phyloP scores from a whole-genome alignment of 2,888 invertebrate species.

The Pristionchus entomophagus region DNA sequence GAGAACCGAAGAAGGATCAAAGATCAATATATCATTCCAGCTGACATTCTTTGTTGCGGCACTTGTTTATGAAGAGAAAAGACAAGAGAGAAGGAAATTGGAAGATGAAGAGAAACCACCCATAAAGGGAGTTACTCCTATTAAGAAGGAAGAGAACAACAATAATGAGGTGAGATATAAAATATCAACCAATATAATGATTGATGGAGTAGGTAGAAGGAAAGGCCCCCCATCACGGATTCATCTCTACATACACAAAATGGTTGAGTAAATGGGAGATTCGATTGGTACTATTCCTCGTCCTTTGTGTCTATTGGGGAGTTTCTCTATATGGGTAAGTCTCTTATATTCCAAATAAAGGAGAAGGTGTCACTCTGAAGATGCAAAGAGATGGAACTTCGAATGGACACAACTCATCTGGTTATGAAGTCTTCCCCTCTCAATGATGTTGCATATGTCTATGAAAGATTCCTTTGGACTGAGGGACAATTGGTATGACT shows the following conservation, averaged over 20 bases:
- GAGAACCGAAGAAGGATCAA: neutral
- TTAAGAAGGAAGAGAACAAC: neutral
- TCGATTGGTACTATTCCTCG: slow-evolving; percentile 53
- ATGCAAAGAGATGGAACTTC: slow-evolving; percentile 20
- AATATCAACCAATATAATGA: neutral
- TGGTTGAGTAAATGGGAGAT: slow-evolving; percentile 57
- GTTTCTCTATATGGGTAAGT: slow-evolving; percentile 57
- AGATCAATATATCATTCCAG: slow-evolving; percentile 41
- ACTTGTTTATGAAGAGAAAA: slow-evolving; percentile 62
- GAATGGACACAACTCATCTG: slow-evolving; percentile 69
- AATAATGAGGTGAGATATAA: neutral
- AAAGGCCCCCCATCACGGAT: slow-evolving; percentile 58
- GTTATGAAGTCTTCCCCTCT: slow-evolving; percentile 64
- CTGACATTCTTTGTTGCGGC: slow-evolving; percentile 68
- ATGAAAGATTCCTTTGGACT: slow-evolving; percentile 65
- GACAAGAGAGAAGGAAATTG: slow-evolving; percentile 43
- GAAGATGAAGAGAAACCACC: slow-evolving; percentile 45
- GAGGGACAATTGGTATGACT: slow-evolving; percentile 64
- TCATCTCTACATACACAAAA: slow-evolving; percentile 61
- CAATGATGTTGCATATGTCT: slow-evolving; percentile 61
- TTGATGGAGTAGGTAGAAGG: neutral
- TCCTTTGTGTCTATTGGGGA: slow-evolving; percentile 61
- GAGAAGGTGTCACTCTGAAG: neutral
- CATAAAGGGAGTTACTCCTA: neutral
- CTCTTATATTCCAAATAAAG: neutral